Percentiles rank a stretch among this genome's conserved stretches.
phyloP scores from a whole-genome alignment of 2,797 vertebrate genomes.

The Synaphobranchus kaupii region DNA sequence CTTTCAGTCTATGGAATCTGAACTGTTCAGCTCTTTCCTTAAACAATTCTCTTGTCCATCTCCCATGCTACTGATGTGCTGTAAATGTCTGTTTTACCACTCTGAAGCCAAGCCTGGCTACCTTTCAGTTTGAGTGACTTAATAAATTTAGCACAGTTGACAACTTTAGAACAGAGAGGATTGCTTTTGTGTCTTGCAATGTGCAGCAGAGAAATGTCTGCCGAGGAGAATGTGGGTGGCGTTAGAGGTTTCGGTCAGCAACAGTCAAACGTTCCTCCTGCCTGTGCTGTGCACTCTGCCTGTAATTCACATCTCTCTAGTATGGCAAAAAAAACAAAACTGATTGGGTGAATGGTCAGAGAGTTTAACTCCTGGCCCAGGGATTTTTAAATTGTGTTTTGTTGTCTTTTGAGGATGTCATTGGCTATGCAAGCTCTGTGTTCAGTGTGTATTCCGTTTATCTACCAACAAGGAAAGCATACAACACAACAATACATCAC shows the following conservation, averaged over 20 bases:
- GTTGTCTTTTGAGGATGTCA: conserved; percentile 19
- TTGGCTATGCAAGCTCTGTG: conserved; percentile 31
- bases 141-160: conserved; percentile 48
- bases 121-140: conserved; percentile 60
- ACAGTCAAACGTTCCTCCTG: conserved; percentile 12
- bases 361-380: not conserved
- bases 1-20: conserved; percentile 43
- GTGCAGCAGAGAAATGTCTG: conserved; percentile 7
- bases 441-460: conserved; percentile 2
- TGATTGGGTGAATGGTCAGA: not conserved
- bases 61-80: conserved; percentile 56
- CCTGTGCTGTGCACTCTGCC: not conserved
- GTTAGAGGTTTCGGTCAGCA: not conserved
- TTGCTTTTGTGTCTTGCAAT: not conserved
- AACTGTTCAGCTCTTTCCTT: conserved; percentile 44
- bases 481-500: not conserved
- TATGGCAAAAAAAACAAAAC: not conserved
- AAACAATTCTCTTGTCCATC: conserved; percentile 44
- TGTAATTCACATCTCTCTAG: not conserved
- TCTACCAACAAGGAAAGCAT: not conserved
- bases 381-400: not conserved
- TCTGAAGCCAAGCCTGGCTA: conserved; percentile 67
- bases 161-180: conserved; percentile 37
- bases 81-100: conserved; percentile 69
- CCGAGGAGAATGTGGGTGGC: not conserved